These are phyloP conservation scores for Burhinus oedicnemus DNA, from an alignment of 2,113 vertebrate species.

Conservation along the genomic window DNA sequence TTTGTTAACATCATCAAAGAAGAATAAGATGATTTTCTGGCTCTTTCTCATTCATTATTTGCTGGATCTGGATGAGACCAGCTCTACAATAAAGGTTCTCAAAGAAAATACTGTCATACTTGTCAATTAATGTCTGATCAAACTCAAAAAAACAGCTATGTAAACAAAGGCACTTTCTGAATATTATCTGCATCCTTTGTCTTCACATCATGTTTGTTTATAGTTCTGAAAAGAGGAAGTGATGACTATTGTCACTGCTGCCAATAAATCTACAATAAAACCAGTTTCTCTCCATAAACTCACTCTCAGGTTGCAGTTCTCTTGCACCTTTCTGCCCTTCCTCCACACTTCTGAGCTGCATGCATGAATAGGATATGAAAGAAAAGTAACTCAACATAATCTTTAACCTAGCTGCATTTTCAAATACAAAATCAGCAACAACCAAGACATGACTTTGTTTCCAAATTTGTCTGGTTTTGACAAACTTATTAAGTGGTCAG, in stretches of 20 bases:
- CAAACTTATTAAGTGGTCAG: background rate
- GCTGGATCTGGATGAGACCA: background rate
- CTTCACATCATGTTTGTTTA: background rate
- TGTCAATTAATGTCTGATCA: background rate
- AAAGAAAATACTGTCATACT: background rate
- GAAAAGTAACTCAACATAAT: background rate
- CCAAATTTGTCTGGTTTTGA: background rate
- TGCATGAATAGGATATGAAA: background rate
- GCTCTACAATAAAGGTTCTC: background rate
- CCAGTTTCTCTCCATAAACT: background rate
- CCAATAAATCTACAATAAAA: background rate
- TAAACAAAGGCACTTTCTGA: constrained; percentile 3
- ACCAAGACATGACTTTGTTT: background rate
- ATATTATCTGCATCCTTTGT: background rate
- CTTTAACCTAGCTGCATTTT: background rate
- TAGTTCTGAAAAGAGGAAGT: background rate
- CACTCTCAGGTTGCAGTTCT: background rate
- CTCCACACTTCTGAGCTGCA: background rate
- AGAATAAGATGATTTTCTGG: background rate
- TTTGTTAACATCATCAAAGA: background rate
- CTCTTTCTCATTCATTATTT: background rate
- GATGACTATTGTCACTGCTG: background rate
- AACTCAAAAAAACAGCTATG: background rate
- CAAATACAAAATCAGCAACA: constrained; percentile 18
- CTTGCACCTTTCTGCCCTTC: background rate